Evolutionary conservation across 2,797 vertebrate genomes (phyloP), one percentile per base, ranked within the genome.

Genomic region (Phoxinus dragarum): DNA sequence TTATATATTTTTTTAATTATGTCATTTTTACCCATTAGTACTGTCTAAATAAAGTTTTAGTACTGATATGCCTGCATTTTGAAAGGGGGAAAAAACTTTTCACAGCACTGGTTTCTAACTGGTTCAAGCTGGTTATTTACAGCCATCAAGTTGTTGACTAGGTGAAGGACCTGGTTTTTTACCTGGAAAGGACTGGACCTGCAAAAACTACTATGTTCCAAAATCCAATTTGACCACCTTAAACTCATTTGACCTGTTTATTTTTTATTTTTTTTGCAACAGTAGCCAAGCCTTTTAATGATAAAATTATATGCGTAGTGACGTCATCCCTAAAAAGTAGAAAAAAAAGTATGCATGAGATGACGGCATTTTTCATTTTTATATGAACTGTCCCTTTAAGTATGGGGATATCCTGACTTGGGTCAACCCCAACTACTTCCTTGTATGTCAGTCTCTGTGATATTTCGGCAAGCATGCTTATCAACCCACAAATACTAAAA

Each of bases 401-500:
- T 1, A 64, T 64, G 61, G 27, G 0, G 5, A 64, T 31, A 64
- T 64, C 27, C 61, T 61, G 59, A 61, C n/a, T 61, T 6, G 2
- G 10, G 23, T 59, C 23, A 59, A n/a, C 23, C 19, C 54, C 23
- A n/a, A 10, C 56, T 27, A 12, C n/a, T 27, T 61, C n/a, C n/a
- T 64, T 1, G 27, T 16, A 61, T 49, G 47, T 82, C 56, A 67
- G 44, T 69, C 49, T 40, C 49, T 34, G 12, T 34, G 36, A 69
- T 69, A 64, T 73, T 74, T 74, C 2, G 54, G 14, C 68, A 47
- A 40, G 49, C 16, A 10, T 49, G 59, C 38, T 16, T 38, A 61
- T 74, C 16, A 68, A 74, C 21, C 49, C 73, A 54, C 27, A 84
- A 69, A 69, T 36, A 56, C 27, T 78, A 34, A 44, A 77, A 68